Evolutionary conservation across 2,797 vertebrate species (phyloP), one percentile per base, ranked within the genome.

Genomic region (Rhinogobio ventralis): DNA sequence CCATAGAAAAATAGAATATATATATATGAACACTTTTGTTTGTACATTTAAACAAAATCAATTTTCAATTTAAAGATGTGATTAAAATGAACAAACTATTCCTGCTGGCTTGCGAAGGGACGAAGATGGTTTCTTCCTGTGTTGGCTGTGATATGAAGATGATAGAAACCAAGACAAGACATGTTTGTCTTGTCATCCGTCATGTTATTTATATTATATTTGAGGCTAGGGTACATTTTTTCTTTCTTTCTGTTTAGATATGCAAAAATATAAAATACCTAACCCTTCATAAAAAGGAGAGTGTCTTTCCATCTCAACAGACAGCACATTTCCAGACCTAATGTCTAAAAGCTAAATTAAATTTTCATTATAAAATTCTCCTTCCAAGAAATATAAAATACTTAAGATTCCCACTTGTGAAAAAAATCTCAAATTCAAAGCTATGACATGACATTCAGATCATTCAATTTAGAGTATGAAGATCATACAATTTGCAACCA

Each of bases 1-100:
- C n/a, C 60, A 80, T 84, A 87, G 78, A 86, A 91, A 87, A 84
- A 88, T 86, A 89, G 75, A 90, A 89, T 88, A 88, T 86, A 88
- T 76, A 64, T 86, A 79, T 84, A 81, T 88, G 69, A 86, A 86
- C 87, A 90, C 57, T 83, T 86, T 85, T 87, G 55, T 73, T 72
- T 72, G 69, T 76, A 83, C 75, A 81, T 72, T 81, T 49, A 67
- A 79, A 71, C 68, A 84, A 73, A 85, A 67, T 85, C 20, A 30
- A 46, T 39, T 71, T 84, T 45, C 15, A 73, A 72, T 79, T 57
- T 55, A 69, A 90, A 11, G 0, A 81, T 67, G 46, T 49, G 23
- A 66, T 19, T 77, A 45, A 76, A 30, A 77, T 78, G 23, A 71
- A 28, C 66, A 68, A 69, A 78, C 28, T 39, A 69, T 30, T 83